Conservation (phyloP, 1,140 invertebrate genomes). For the Neodiprion fabricii region DNA sequence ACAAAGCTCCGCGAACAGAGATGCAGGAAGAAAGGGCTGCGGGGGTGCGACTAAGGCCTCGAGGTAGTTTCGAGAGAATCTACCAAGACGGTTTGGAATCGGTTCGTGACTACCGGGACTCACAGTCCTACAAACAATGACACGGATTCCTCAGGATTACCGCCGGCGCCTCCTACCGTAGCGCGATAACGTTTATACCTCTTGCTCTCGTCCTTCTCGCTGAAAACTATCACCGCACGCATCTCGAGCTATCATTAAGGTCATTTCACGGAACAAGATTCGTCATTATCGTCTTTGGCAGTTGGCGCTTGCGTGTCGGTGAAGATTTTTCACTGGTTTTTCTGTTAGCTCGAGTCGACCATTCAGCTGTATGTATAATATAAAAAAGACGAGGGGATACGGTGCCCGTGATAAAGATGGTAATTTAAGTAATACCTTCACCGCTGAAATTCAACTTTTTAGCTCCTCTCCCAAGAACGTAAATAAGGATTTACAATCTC, state of each 20-base stretch:
- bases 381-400: too few species aligned
- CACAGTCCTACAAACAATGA: not conserved
- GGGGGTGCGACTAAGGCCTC: not conserved
- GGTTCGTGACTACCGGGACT: not conserved
- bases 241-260: too few species aligned
- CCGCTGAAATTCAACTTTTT: slow-evolving; percentile 2
- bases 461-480: slow-evolving; percentile 1
- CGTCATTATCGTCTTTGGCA: too few species aligned
- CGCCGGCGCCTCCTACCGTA: not conserved
- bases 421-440: not conserved
- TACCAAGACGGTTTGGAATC: not conserved
- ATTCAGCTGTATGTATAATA: not conserved
- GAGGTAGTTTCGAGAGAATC: not conserved
- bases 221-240: too few species aligned
- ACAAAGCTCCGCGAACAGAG: slow-evolving; percentile 10
- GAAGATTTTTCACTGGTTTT: too few species aligned
- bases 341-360: not conserved
- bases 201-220: not conserved
- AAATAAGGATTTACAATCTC: slow-evolving; percentile 2
- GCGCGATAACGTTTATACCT: not conserved
- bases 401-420: not conserved
- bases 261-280: too few species aligned
- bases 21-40: not conserved
- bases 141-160: not conserved
- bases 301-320: too few species aligned